Evolutionary conservation across 2,113 vertebrate genomes (phyloP), one percentile per base, ranked within the genome.

Genomic region (Pteropus alecto): DNA sequence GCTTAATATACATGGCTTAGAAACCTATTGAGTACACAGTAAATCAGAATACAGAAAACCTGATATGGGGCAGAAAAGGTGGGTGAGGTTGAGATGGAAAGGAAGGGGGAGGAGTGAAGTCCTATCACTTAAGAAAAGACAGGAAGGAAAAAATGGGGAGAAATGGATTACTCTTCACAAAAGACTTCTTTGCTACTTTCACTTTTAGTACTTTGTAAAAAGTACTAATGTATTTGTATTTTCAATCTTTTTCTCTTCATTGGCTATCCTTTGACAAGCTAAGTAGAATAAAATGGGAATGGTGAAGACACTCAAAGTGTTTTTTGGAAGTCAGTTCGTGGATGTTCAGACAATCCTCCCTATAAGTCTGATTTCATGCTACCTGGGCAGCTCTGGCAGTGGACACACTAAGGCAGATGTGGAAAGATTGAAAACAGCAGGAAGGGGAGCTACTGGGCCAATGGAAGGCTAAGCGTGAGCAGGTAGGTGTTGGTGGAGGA

Each of bases 11-110:
- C 41, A 38, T 38, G 46, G 24, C 13, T 70, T 87, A 70, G 38
- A 13, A 15, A 33, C 33, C 35, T 70, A 0, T 10, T 21, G 6
- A 60, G 13, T 71, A 21, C 22, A 48, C 26, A 81, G 79, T 41
- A 87, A 87, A 71, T 58, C 10, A 28, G 68, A 82, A 30, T 71
- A 88, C 56, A 71, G 56, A 73, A 87, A n/a, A 70, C 30, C 46
- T 82, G 24, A 28, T 3, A 4, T 46, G 33, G 70, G 28, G 5
- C 1, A 4, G 58, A 85, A 63, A 73, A 56, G 60, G 10, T 43
- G 48, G 46, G n/a, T 70, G 24, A 67, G 12, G 7, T 7, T 82
- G 67, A 48, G 33, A 54, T 21, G 16, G 7, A 7, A 24, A 28
- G 0, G 43, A 56, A 35, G 46, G 43, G 18, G 30, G 14, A 11